These are phyloP conservation scores for Drosophila tani DNA, from an alignment of 1,140 invertebrate genomes.

Conservation along the genomic window DNA sequence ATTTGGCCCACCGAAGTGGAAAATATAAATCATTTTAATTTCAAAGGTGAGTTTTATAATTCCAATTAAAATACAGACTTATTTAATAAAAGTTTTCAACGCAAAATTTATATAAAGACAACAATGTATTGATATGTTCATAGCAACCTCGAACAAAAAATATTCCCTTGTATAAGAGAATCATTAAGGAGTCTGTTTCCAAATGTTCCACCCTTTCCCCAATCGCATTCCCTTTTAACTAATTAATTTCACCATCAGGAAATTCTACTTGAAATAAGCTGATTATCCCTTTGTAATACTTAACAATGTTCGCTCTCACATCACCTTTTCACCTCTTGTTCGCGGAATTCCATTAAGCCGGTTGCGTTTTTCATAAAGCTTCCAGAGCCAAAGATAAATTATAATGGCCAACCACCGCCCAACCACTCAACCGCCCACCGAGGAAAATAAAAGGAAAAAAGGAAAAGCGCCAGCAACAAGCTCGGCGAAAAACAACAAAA, in stretches of 20 bases:
- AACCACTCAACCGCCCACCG: conserved; percentile 10
- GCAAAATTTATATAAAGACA: neutral
- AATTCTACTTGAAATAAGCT: conserved; percentile 3
- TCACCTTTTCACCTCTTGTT: conserved; percentile 11
- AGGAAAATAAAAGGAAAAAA: conserved; percentile 11
- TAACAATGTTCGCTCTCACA: neutral
- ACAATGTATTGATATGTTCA: neutral
- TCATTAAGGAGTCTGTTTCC: neutral
- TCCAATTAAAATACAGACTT: accelerated
- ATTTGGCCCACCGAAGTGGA: neutral
- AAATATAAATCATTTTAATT: neutral
- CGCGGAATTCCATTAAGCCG: conserved; percentile 19
- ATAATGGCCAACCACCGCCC: conserved; percentile 1
- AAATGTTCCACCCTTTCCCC: neutral
- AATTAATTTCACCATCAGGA: conserved; percentile 6
- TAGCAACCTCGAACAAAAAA: neutral
- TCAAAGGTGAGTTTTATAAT: neutral
- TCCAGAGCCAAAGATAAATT: conserved; percentile 22
- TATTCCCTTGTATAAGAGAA: neutral
- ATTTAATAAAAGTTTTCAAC: neutral
- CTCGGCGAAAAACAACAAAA: neutral
- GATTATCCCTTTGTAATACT: neutral
- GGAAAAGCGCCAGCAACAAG: conserved; percentile 3
- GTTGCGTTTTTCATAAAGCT: conserved; percentile 26
- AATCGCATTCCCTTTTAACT: neutral